Conservation (phyloP, 2,888 invertebrate species). For the Nephrotoma flavescens region DNA sequence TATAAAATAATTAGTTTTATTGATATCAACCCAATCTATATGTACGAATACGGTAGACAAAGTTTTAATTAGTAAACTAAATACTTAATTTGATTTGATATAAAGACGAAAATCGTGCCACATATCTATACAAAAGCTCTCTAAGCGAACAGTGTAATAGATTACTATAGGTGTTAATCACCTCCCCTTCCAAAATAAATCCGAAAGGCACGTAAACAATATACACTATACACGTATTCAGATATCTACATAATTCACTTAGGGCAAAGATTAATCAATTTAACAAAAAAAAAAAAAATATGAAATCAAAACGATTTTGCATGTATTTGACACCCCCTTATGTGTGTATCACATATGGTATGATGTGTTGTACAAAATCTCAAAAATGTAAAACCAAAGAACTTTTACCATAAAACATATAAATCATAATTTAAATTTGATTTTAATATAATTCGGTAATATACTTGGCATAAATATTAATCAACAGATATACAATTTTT, state of each 20-base stretch:
- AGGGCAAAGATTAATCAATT: neutral
- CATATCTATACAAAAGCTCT: too few species aligned
- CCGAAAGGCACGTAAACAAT: neutral
- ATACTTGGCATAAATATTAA: neutral
- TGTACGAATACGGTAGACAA: too few species aligned
- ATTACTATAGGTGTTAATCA: neutral
- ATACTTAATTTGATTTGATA: too few species aligned
- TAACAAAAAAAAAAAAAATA: neutral
- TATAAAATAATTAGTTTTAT: too few species aligned
- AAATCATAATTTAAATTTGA: neutral
- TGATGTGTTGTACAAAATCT: neutral
- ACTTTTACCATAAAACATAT: neutral
- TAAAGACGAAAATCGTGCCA: too few species aligned
- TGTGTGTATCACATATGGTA: neutral
- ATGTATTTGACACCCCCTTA: neutral
- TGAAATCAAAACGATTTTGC: neutral
- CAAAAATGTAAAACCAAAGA: neutral
- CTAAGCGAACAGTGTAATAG: too few species aligned
- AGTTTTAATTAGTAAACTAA: too few species aligned
- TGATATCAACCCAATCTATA: too few species aligned
- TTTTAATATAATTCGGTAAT: neutral
- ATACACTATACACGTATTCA: neutral
- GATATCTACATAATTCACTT: neutral
- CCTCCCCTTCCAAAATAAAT: neutral
- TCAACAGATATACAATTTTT: neutral